Evolutionary conservation across 2,113 vertebrate genomes (phyloP), one percentile per base, ranked within the genome.

Genomic region (Willisornis vidua): DNA sequence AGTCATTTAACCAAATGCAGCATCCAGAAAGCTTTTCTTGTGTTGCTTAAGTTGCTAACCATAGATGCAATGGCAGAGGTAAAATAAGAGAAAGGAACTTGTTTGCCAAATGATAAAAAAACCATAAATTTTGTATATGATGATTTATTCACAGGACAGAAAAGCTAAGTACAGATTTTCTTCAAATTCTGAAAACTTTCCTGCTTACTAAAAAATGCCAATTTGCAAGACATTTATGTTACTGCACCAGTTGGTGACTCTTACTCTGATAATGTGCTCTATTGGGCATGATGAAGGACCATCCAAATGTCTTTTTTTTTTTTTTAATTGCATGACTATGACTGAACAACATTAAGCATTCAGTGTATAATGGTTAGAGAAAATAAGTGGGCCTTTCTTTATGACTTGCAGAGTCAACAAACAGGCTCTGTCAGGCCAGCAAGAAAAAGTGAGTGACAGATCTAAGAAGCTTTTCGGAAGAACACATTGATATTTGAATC

Each of bases 381-480:
- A 96, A 90, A 96, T 90, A 96, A 94, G 52, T 59, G 43, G 29
- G 11, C 37, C 80, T 93, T 95, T 94, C 87, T 96, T 94, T 76
- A 71, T 28, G 55, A 54, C 51, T 85, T 90, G 39, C 43, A 84
- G 57, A 89, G 77, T 85, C 84, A 91, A 92, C 51, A 96, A 93
- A 86, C 23, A 71, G 39, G 20, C 72, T 96, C 82, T 96, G 87
- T 91, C 75, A 77, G 63, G 59, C 33, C 72, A 74, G 78, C 1
- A 35, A 95, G 93, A 89, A 95, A 94, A 96, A 95, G 48, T 80
- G 91, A 96, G 82, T 91, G 96, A 74, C 91, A 95, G 94, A 96
- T 85, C 75, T 96, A 71, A 95, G 73, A 67, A 84, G 66, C 29
- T 78, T 93, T 93, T 87, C 7, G 31, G 82, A 91, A 79, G 94